A percentile compares a stretch with the other conserved stretches of the same genome.
phyloP scores from a whole-genome alignment of 2,888 invertebrate genomes.

The Sinhomidia bicolor region DNA sequence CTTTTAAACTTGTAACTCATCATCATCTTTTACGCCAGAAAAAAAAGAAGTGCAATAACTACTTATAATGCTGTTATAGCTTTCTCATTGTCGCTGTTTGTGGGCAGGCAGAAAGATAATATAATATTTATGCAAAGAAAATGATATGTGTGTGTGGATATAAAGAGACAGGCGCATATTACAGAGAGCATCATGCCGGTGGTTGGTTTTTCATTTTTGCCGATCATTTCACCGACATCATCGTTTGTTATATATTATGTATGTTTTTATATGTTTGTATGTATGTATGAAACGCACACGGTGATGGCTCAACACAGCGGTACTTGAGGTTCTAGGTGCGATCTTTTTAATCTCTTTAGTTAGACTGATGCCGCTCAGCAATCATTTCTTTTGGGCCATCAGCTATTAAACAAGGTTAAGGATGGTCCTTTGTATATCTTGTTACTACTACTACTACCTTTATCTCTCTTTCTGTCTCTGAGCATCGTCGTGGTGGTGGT shows the following conservation, averaged over 20 bases:
- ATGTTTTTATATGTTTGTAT: neutral
- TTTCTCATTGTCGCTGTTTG: constrained; percentile 47
- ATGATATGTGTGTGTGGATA: constrained; percentile 33
- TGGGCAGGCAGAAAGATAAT: neutral
- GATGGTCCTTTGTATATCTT: constrained; percentile 69
- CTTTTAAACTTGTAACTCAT: constrained; percentile 69
- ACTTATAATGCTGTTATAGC: constrained; percentile 38
- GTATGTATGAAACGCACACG: constrained; percentile 30
- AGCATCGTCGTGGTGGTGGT: no score
- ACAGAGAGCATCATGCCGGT: constrained; percentile 55
- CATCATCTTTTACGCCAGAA: constrained; percentile 24
- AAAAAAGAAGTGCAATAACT: constrained; percentile 52
- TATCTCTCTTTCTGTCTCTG: neutral
- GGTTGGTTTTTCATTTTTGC: constrained; percentile 73
- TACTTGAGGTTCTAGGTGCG: constrained; percentile 78
- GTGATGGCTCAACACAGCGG: constrained; percentile 74
- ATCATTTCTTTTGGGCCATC: constrained; percentile 75
- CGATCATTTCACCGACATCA: constrained; percentile 48
- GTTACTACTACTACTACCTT: constrained; percentile 29
- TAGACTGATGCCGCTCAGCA: constrained; percentile 77
- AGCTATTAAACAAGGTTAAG: constrained; percentile 73
- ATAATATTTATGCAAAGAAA: constrained; percentile 10
- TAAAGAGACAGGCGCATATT: constrained; percentile 41
- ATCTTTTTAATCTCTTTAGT: constrained; percentile 80
- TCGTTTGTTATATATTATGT: neutral